phyloP scores from a whole-genome alignment of 2,888 invertebrate species.

The Trilocha varians region DNA sequence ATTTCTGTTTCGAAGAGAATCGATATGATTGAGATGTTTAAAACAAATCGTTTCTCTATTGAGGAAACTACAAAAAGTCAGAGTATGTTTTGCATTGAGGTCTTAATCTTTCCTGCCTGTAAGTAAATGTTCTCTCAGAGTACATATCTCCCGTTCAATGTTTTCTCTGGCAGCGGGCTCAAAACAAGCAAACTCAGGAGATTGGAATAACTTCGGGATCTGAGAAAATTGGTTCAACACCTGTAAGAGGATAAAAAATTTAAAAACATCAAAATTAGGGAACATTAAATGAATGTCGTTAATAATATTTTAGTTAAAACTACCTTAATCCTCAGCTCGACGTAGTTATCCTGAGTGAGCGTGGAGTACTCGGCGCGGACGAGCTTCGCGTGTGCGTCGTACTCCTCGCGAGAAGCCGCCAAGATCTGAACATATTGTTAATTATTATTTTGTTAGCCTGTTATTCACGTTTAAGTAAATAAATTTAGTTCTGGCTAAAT shows the following conservation, averaged over 20 bases:
- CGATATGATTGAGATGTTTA: too few relatives aligned
- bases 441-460: background rate
- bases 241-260: constrained; percentile 24
- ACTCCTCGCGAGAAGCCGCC: constrained; percentile 44
- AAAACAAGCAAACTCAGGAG: constrained; percentile 50
- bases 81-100: too few relatives aligned
- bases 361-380: constrained; percentile 53
- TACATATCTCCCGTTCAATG: constrained; percentile 49
- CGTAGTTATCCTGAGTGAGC: constrained; percentile 38
- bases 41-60: too few relatives aligned
- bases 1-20: too few relatives aligned
- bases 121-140: constrained; percentile 41
- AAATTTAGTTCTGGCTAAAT: too few relatives aligned
- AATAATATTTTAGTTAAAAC: constrained; percentile 1
- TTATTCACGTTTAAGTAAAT: too few relatives aligned
- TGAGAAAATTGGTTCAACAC: constrained; percentile 51
- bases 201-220: constrained; percentile 53
- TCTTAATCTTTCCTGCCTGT: constrained; percentile 34
- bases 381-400: constrained; percentile 52
- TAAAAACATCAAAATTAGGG: background rate
- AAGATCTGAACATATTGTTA: constrained; percentile 12
- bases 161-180: constrained; percentile 54
- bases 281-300: too few relatives aligned
- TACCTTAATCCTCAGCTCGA: constrained; percentile 52
- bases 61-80: too few relatives aligned